phyloP scores from a whole-genome alignment of 2,113 vertebrate genomes.

The Pteruthius melanotis region DNA sequence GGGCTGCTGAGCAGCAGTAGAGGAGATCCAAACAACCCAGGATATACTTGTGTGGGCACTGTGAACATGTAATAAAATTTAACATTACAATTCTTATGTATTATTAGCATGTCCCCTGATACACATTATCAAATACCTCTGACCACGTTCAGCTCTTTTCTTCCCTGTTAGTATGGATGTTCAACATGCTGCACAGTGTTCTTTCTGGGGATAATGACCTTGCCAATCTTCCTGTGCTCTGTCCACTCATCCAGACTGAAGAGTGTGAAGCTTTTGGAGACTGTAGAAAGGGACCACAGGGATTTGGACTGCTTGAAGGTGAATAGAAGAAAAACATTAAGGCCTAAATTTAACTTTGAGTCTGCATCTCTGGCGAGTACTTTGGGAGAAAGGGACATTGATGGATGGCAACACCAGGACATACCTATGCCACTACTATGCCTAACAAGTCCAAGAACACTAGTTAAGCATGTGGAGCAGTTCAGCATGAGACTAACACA shows the following conservation, averaged over 20 bases:
- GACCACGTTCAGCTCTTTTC: neutral
- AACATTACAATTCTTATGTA: neutral
- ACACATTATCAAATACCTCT: neutral
- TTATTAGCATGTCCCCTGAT: neutral
- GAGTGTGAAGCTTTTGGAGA: rapidly evolving
- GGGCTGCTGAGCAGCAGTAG: neutral
- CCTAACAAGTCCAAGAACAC: neutral
- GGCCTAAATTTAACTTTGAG: neutral
- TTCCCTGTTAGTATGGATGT: neutral
- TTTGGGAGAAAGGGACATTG: neutral
- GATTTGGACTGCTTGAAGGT: neutral
- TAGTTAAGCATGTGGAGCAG: neutral
- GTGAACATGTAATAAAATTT: neutral
- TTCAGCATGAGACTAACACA: neutral
- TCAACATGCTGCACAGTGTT: rapidly evolving
- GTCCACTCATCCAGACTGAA: neutral
- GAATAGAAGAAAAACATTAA: neutral
- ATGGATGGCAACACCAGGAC: neutral
- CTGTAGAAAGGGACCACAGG: neutral
- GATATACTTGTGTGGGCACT: neutral
- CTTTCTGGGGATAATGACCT: neutral
- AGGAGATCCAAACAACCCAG: neutral
- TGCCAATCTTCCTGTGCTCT: neutral
- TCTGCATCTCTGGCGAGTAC: neutral
- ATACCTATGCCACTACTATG: neutral